phyloP scores from a whole-genome alignment of 2,797 vertebrate species.

The Hephaestus fuliginosus region DNA sequence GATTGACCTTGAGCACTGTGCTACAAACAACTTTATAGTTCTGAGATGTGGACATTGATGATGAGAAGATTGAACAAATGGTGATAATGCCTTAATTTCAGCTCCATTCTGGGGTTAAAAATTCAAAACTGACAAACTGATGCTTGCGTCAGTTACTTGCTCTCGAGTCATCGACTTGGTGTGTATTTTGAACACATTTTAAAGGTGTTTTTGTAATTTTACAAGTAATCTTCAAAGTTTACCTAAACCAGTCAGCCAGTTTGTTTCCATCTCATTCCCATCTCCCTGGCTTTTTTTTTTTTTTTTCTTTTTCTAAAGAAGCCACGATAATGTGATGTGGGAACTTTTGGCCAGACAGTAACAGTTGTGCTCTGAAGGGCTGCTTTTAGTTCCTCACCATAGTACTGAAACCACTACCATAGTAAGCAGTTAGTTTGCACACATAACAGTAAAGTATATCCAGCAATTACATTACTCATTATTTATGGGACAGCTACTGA shows the following conservation, averaged over 20 bases:
- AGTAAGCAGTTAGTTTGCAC: slow-evolving; percentile 40
- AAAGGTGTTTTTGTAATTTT: slow-evolving; percentile 37
- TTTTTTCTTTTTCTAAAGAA: not conserved
- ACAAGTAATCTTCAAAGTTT: slow-evolving; percentile 45
- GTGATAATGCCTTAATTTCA: slow-evolving; percentile 54
- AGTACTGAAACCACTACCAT: slow-evolving; percentile 74
- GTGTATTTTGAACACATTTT: slow-evolving; percentile 25
- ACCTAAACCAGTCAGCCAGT: slow-evolving; percentile 31
- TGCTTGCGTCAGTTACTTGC: slow-evolving; percentile 18
- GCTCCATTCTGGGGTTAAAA: not conserved
- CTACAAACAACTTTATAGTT: slow-evolving; percentile 19
- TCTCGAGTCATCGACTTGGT: slow-evolving; percentile 21
- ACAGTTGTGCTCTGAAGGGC: slow-evolving; percentile 27
- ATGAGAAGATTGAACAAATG: slow-evolving; percentile 62
- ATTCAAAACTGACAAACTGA: slow-evolving; percentile 27
- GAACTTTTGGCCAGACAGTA: slow-evolving; percentile 9
- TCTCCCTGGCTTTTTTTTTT: not conserved
- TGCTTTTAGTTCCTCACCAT: not conserved
- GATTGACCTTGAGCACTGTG: slow-evolving; percentile 56
- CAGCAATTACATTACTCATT: slow-evolving; percentile 15
- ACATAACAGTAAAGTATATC: slow-evolving; percentile 16
- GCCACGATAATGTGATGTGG: slow-evolving; percentile 31
- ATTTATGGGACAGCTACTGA: slow-evolving; percentile 57
- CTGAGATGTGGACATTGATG: slow-evolving; percentile 28
- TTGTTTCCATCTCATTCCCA: slow-evolving; percentile 32